Evolutionary conservation across 2,113 vertebrate species (phyloP).

Genomic region (Corythornis madagascariensis): DNA sequence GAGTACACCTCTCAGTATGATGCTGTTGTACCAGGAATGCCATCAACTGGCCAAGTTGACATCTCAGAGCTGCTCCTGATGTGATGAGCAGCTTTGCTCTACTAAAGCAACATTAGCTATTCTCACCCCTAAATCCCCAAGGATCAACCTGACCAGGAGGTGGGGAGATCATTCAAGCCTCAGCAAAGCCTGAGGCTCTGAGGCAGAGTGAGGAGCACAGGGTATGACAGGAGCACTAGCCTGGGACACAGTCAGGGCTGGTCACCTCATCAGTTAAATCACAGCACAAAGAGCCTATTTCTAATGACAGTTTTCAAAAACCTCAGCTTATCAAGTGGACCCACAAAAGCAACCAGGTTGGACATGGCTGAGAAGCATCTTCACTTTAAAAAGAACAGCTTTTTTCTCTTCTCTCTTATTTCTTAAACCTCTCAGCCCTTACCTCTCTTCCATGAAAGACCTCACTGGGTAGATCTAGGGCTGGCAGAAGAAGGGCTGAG

Average conservation of each 20-base stretch:
- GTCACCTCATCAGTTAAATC: rapidly evolving
- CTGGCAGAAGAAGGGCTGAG: background rate
- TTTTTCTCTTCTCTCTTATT: background rate
- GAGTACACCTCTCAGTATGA: background rate
- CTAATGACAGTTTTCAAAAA: background rate
- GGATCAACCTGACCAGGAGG: background rate
- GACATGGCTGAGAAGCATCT: rapidly evolving
- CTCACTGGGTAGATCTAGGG: background rate
- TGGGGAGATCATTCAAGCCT: background rate
- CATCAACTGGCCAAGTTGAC: background rate
- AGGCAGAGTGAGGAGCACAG: background rate
- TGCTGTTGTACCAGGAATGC: background rate
- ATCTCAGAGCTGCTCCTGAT: rapidly evolving
- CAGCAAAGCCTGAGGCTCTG: rapidly evolving
- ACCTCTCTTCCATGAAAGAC: background rate
- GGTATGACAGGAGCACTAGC: rapidly evolving
- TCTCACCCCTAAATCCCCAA: background rate
- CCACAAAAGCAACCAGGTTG: background rate
- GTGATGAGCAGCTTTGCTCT: rapidly evolving
- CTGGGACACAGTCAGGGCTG: rapidly evolving
- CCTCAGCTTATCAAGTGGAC: background rate
- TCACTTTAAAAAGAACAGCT: background rate
- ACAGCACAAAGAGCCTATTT: background rate
- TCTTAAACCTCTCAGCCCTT: background rate
- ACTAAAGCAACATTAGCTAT: background rate